Conservation (phyloP, 2,113 vertebrate species). For the Condylura cristata region DNA sequence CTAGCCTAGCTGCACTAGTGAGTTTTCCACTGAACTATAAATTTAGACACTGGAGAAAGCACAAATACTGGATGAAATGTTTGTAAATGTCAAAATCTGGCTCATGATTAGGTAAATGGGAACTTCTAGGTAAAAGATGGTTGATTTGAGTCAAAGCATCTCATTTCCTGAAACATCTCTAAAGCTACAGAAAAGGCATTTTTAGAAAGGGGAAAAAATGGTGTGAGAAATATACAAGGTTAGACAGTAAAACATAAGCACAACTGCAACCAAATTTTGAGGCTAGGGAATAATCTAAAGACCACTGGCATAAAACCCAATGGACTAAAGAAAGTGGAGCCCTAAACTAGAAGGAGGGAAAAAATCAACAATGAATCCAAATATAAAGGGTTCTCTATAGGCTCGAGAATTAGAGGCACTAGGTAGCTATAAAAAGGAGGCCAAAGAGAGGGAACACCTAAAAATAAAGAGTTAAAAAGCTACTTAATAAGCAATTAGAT, state of each 20-base stretch:
- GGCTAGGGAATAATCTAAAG: not conserved
- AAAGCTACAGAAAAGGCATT: slow-evolving; percentile 7
- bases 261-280: not conserved
- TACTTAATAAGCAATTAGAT: not conserved
- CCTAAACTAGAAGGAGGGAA: not conserved
- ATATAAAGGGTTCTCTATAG: slow-evolving; percentile 3
- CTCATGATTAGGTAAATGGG: slow-evolving; percentile 28
- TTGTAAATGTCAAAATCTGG: slow-evolving; percentile 24
- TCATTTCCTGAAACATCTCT: slow-evolving; percentile 22
- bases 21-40: slow-evolving; percentile 21
- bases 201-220: not conserved
- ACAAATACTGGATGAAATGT: not conserved
- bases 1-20: not conserved
- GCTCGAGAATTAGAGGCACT: not conserved
- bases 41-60: not conserved
- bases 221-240: not conserved
- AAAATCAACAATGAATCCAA: not conserved
- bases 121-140: slow-evolving; percentile 19
- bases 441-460: not conserved
- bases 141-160: not conserved
- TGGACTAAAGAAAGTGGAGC: slow-evolving; percentile 7
- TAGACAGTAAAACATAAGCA: slow-evolving; percentile 20
- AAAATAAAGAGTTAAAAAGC: slow-evolving; percentile 1
- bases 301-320: not conserved
- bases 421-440: not conserved